Evolutionary conservation across 1,140 invertebrate genomes (phyloP).

Genomic region (Linepithema humile): DNA sequence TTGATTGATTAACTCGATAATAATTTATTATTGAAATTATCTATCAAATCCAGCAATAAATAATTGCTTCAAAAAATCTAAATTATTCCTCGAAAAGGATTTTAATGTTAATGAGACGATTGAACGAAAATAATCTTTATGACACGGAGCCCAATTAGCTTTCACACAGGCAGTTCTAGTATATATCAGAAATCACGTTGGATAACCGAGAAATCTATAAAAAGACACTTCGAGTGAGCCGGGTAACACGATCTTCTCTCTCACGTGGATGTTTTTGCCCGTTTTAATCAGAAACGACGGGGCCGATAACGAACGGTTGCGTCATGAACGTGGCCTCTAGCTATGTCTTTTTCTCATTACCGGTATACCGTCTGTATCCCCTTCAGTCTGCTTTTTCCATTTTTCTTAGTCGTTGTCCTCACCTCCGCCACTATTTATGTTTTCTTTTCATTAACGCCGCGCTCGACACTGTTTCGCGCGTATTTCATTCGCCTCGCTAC

Average conservation of each 20-base stretch:
- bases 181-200: neutral
- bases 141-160: slow-evolving; percentile 1
- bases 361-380: slow-evolving; percentile 34
- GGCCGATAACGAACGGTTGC: slow-evolving; percentile 26
- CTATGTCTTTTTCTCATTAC: slow-evolving; percentile 78
- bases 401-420: slow-evolving; percentile 66
- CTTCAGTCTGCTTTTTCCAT: slow-evolving; percentile 42
- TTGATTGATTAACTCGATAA: neutral
- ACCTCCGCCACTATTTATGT: slow-evolving; percentile 65
- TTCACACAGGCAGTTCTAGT: neutral
- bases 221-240: neutral
- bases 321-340: slow-evolving; percentile 18
- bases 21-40: neutral
- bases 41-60: neutral
- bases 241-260: slow-evolving; percentile 19
- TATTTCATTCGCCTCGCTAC: slow-evolving; percentile 30
- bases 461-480: neutral
- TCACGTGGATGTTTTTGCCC: slow-evolving; percentile 24
- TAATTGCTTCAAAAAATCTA: neutral
- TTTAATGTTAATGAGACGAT: neutral
- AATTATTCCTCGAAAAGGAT: neutral
- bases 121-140: neutral
- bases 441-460: slow-evolving; percentile 77
- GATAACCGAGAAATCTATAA: slow-evolving; percentile 20
- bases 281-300: slow-evolving; percentile 58